Base-by-base conservation (phyloP, 1,140 invertebrate genomes). In the Phthorimaea operculella region DNA sequence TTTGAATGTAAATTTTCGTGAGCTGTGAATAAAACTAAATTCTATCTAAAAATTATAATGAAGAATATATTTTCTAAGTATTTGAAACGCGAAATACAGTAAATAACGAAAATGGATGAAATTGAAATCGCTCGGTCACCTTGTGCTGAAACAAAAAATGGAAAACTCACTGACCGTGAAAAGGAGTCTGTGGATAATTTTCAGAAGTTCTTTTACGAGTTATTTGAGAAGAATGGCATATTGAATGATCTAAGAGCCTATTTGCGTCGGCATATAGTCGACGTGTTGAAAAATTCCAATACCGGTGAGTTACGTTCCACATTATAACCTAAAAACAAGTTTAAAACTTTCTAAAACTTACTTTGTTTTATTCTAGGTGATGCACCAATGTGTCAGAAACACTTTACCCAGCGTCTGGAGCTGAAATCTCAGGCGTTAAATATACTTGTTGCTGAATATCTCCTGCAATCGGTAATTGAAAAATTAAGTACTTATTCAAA, bases 151-250 rank as follows among this genome's bases (percentile, higher is more conserved):
- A 60, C 58, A 39, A 39, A 39, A 44, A 16, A 50, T 51, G 48
- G 53, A 57, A 56, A 59, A 28, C 18, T 21, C 18, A 34, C 5
- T 3, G 10, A 39, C 10, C 36, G n/a, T 39, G 36, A 21, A n/a
- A 39, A 36, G 36, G 28, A 18, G 17, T 10, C 44, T 49, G 51
- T 75, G 9, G 80, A 87, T 62, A 85, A 87, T 57, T 89, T 89
- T 76, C 86, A 88, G 73, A 79, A 79, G 59, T 85, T 81, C 65
- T 75, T 89, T 39, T 87, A 78, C 51, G 73, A 80, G 47, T 84
- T 88, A 71, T 88, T 89, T 60, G 84, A 89, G 57, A 85, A 87
- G 66, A 87, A 86, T 68, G 88, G 88, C 36, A 68, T 89, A 52
- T 62, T 88, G 9, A 78, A 79, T 33, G 86, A 88, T 60, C 65